phyloP scores from a whole-genome alignment of 2,113 vertebrate genomes.

The Gila orcuttii region DNA sequence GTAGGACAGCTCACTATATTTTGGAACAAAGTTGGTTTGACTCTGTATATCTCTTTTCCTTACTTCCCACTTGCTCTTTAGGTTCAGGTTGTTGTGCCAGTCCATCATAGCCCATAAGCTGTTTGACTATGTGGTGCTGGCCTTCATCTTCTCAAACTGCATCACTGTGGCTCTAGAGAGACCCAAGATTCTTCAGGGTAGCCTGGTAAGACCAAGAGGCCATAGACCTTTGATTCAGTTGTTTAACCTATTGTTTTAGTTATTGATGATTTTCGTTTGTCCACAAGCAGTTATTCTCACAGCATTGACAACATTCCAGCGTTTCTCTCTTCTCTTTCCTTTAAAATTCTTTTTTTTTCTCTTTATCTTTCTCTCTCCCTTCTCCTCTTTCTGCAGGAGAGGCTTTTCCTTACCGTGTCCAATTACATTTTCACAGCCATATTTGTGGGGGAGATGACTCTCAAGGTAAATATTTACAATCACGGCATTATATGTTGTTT shows the following conservation, averaged over 20 bases:
- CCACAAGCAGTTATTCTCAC: neutral
- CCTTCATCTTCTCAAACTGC: slow-evolving; percentile 98
- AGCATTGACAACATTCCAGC: neutral
- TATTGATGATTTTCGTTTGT: neutral
- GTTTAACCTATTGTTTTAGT: neutral
- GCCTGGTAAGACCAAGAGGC: slow-evolving; percentile 81
- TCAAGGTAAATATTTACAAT: slow-evolving; percentile 83
- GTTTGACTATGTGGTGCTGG: slow-evolving; percentile 94
- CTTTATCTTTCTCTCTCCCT: neutral
- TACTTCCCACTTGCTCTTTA: slow-evolving; percentile 59
- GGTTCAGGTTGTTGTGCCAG: slow-evolving; percentile 94
- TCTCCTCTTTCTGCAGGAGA: slow-evolving; percentile 78
- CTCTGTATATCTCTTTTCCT: neutral
- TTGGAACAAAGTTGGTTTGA: neutral
- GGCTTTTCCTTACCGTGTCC: slow-evolving; percentile 97
- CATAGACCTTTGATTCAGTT: neutral
- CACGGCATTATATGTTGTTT: neutral
- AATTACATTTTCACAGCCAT: slow-evolving; percentile 99
- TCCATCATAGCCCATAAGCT: slow-evolving; percentile 95
- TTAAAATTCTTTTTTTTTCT: neutral
- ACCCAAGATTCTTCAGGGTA: slow-evolving; percentile 94
- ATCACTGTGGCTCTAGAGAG: slow-evolving; percentile 98
- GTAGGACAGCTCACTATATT: neutral
- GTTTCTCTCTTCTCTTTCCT: slow-evolving; percentile 24
- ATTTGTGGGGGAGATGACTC: slow-evolving; percentile 97